Percentiles rank a stretch among this genome's conserved stretches.
These are phyloP conservation scores for Chrosomus eos DNA, from an alignment of 2,797 vertebrate species.

Conservation along the genomic window DNA sequence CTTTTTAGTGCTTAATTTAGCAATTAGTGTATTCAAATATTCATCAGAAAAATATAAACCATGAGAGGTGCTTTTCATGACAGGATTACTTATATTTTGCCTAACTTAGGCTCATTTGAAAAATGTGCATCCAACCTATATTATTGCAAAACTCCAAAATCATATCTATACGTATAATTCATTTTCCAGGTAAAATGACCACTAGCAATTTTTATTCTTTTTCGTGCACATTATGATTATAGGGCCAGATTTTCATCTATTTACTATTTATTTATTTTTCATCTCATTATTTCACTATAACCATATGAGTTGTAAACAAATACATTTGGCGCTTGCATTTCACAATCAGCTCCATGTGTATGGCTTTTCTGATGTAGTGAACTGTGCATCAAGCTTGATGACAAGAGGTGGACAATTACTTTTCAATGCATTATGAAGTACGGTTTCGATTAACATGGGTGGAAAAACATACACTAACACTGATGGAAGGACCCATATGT, in stretches of 20 bases:
- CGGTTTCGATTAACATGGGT: neutral
- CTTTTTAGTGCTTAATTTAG: conserved; percentile 2
- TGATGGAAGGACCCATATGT: neutral
- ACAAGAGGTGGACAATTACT: neutral
- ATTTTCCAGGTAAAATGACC: neutral
- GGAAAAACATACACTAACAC: neutral
- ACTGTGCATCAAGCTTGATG: neutral
- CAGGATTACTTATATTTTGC: conserved; percentile 9
- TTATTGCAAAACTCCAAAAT: neutral
- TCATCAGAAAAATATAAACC: neutral
- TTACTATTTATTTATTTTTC: no score
- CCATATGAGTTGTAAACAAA: neutral
- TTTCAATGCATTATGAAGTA: neutral
- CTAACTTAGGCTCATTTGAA: neutral
- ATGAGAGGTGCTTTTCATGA: conserved; percentile 16
- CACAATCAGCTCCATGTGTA: neutral
- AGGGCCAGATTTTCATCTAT: no score
- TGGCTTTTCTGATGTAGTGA: neutral
- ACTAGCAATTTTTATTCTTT: neutral
- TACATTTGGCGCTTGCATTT: neutral
- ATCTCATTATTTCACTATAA: neutral
- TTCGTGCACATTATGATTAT: neutral
- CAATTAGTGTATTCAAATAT: conserved; percentile 10
- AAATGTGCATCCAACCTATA: neutral
- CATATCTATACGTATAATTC: neutral